Base-by-base conservation (phyloP, 2,113 vertebrate genomes). In the Leptocoma aspasia region DNA sequence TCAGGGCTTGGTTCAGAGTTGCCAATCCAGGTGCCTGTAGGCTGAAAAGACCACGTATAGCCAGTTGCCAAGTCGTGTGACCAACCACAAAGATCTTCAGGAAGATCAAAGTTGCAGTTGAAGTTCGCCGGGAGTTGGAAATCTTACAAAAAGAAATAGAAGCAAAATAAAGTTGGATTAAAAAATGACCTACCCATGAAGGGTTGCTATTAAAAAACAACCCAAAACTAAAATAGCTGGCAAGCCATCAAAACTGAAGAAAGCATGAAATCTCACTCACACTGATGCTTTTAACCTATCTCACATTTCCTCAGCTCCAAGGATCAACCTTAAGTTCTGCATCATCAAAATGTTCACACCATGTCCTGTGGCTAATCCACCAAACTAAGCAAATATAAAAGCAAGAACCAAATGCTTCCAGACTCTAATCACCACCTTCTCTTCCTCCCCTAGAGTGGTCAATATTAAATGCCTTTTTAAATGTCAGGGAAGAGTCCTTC, bases 21-120 rank as follows among this genome's bases (percentile, higher is more conserved):
- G 94, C 98, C 97, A 35, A 96, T 97, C 97, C 97, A 98, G 50
- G 98, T 97, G 71, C 95, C 97, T 68, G 97, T 75, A 86, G 98
- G 98, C 97, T 98, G 98, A 81, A 99, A 98, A 23, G 98, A 97
- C 99, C 99, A 99, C 2, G 96, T 98, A 79, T 99, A 98, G 60
- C 98, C 98, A 1, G 98, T 99, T 92, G 98, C 98, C 7, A 98
- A 98, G 88, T 99, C 99, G 0, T 99, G 98, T 15, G 98, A 98
- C 99, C 99, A 99, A 86, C 99, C 98, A 42, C 99, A 99, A 95
- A 99, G 82, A 95, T 98, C 97, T 89, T 98, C 98, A 2, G 96
- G 95, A 94, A 98, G 95, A 94, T 99, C 99, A 84, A 99, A 99
- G 97, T 99, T 99, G 95, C 99, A 99, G 28, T 99, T 98, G 72